Base-by-base conservation (phyloP, 2,113 vertebrate species). In the Trematomus loennbergii region DNA sequence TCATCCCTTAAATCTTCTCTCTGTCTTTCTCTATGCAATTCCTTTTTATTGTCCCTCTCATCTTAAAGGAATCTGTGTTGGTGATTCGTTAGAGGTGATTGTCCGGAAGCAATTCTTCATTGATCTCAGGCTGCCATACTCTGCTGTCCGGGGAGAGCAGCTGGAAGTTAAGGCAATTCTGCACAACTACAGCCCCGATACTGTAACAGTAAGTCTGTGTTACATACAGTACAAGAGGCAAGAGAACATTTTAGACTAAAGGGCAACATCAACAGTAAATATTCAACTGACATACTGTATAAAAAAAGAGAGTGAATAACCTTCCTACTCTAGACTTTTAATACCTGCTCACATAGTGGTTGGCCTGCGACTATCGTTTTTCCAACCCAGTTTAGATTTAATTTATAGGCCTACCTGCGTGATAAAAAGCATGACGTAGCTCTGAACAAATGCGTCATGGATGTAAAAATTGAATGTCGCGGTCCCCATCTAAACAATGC, bases 61-160 rank as follows among this genome's bases (percentile, higher is more conserved):
- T 61, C 10, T 66, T 77, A 0, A 71, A 99, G 97, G 97, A 0
- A 95, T 99, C 81, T 98, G 97, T 2, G 95, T 98, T 72, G 94
- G 95, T 0, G 85, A 96, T 2, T 93, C 97, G 18, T 95, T 96
- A 0, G 96, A 97, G 74, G 86, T 98, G 29, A 92, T 85, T 0
- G 97, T 97, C 45, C 73, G 68, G 76, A 96, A 96, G 75, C 71
- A 93, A 0, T 98, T 99, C 92, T 98, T 99, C 87, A 94, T 99
- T 0, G 97, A 95, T 40, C 91, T 96, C 43, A 89, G 84, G 58
- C 77, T 96, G 66, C 95, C 95, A 0, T 94, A 93, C 69, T 91
- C 94, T 10, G 94, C 93, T 45, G 92, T 95, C 15, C 83, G 89
- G 18, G 93, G 94, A 55, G 95, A 95, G 72, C 93, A 94, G 65